These are phyloP conservation scores for Megaceryle torquata DNA, from an alignment of 2,113 vertebrate genomes.

Conservation along the genomic window DNA sequence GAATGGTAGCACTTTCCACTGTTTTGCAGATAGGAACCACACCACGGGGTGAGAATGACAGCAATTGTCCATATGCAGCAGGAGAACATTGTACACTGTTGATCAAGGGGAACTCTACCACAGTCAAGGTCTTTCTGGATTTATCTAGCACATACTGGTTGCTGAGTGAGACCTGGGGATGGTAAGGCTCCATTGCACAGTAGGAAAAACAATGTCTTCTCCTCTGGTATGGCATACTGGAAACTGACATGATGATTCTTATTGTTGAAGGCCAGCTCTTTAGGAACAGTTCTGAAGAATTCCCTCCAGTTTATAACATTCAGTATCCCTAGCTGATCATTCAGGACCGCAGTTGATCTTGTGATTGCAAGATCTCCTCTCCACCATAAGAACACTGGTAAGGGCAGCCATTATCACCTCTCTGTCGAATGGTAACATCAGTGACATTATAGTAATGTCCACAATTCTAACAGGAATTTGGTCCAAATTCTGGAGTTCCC, in stretches of 20 bases:
- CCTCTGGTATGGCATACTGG: neutral
- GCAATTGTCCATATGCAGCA: neutral
- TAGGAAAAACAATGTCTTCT: neutral
- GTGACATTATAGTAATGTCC: neutral
- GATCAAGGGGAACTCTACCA: neutral
- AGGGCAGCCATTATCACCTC: neutral
- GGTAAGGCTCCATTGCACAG: neutral
- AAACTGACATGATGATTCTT: neutral
- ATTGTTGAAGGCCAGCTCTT: neutral
- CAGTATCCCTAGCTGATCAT: neutral
- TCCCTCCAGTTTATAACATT: neutral
- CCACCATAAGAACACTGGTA: neutral
- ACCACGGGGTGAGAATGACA: neutral
- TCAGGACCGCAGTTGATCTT: neutral
- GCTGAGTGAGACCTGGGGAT: neutral
- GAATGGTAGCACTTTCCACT: neutral
- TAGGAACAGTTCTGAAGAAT: neutral
- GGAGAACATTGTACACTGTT: neutral
- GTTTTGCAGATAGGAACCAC: neutral
- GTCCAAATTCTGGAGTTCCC: neutral
- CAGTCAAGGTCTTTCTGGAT: neutral
- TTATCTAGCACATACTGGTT: neutral
- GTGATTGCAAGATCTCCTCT: neutral
- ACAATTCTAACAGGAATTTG: neutral
- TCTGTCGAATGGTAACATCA: neutral